Evolutionary conservation across 2,888 invertebrate genomes (phyloP), one percentile per base, ranked within the genome.

Genomic region (Fabriciana adippe): DNA sequence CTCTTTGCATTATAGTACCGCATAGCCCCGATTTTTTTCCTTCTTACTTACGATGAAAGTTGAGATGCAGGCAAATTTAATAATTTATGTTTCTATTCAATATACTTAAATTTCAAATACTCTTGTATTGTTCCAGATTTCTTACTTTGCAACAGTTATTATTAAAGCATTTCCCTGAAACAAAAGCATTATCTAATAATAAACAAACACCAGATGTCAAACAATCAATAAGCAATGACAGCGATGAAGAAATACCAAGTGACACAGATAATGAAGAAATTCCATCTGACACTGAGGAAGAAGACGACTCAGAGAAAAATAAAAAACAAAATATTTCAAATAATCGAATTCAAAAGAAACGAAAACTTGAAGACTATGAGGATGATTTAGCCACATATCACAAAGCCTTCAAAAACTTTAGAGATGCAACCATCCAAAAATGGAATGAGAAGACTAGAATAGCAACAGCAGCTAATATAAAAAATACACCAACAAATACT

Each of bases 401-500:
- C 78, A 88, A 94, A 74, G 85, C 88, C 3, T 96, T 96, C 73
- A 93, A 89, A 73, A 80, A 93, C 8, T 97, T 95, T 79, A 94
- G 98, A 82, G 95, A 98, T 81, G 88, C 94, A 0, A 95, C 96
- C 11, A 96, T 99, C 70, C 96, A 97, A 76, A 98, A 98, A 84
- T 99, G 99, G 99, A 96, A 98, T 87, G 98, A 98, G 71, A 98
- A 98, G 86, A 99, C 98, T 0, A 94, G 96, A 74, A 87, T 97
- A 47, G 93, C 95, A 0, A 93, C 94, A 14, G 93, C 94, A n/a
- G 93, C 94, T 8, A 94, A 93, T 77, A 90, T 95, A 11, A 95
- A 94, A 77, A 93, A 88, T 76, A 91, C 94, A 72, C 94, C 91
- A 76, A 93, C 91, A 61, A 95, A 89, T 84, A 96, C 94, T 77